Conservation (phyloP, 1,140 invertebrate genomes). For the Pentalonia nigronervosa region DNA sequence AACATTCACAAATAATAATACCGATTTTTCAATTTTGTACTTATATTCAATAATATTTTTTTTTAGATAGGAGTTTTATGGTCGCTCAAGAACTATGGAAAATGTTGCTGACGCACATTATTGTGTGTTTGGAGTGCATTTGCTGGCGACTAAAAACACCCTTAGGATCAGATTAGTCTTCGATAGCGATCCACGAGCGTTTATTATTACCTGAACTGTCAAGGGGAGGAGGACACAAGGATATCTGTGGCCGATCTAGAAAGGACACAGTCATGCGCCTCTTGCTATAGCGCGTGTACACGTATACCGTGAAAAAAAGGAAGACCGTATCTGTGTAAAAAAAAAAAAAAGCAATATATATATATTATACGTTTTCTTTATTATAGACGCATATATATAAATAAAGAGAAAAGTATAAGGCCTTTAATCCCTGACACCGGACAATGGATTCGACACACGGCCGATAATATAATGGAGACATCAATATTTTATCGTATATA, state of each 20-base stretch:
- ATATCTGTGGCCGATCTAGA: constrained; percentile 46
- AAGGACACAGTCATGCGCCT: constrained; percentile 28
- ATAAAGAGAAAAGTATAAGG: constrained; percentile 44
- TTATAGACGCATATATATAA: not conserved
- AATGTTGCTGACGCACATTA: not conserved
- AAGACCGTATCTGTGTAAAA: constrained; percentile 42
- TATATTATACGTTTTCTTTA: constrained; percentile 18
- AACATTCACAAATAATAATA: not conserved
- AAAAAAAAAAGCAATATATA: constrained; percentile 18
- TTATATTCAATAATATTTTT: not conserved
- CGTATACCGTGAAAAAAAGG: constrained; percentile 41
- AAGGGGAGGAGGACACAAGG: constrained; percentile 24
- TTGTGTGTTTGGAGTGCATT: constrained; percentile 12
- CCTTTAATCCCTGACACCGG: constrained; percentile 50
- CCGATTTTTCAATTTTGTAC: not conserved
- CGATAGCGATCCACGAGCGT: constrained; percentile 43
- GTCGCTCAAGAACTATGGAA: not conserved
- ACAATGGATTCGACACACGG: constrained; percentile 52
- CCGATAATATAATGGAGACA: constrained; percentile 58
- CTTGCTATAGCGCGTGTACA: not conserved
- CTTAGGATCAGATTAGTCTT: constrained; percentile 39
- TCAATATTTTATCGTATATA: constrained; percentile 45
- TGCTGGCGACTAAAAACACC: constrained; percentile 32
- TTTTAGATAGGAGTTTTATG: not conserved
- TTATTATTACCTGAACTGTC: constrained; percentile 55